A percentile compares a stretch with the other conserved stretches of the same genome.
Evolutionary conservation across 2,797 vertebrate species (phyloP).

Genomic region (Chrosomus eos): DNA sequence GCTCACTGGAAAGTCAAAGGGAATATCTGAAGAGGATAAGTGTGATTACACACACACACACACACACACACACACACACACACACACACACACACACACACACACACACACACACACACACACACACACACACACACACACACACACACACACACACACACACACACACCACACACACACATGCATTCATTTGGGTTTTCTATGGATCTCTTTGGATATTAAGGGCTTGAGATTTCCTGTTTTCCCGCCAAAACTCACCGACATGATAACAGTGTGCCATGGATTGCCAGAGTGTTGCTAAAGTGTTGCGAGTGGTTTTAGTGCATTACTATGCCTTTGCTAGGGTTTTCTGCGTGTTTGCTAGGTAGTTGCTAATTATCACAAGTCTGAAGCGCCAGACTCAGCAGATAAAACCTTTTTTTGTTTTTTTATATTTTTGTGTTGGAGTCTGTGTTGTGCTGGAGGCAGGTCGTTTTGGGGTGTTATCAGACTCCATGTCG

Average conservation of each 20-base stretch:
- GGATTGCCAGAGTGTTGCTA: neutral
- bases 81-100: too few species aligned
- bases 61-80: too few species aligned
- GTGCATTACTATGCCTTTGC: neutral
- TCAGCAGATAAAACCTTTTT: too few species aligned
- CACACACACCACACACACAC: constrained; percentile 10
- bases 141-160: too few species aligned
- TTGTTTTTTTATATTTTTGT: too few species aligned
- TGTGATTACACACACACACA: constrained; percentile 1
- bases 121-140: too few species aligned
- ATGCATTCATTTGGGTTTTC: neutral
- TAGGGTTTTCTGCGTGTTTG: too few species aligned
- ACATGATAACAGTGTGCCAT: neutral
- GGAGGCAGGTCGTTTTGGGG: too few species aligned
- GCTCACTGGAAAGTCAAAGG: constrained; percentile 23
- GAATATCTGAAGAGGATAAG: constrained; percentile 5
- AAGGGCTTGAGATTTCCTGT: neutral
- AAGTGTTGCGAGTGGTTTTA: neutral
- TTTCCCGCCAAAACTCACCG: neutral
- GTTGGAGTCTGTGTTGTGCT: too few species aligned
- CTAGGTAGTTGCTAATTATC: neutral
- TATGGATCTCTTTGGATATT: neutral
- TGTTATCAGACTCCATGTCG: too few species aligned
- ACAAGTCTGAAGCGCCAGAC: neutral
- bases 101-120: too few species aligned